These are phyloP conservation scores for Hirtodrosophila alboralis DNA, from an alignment of 2,888 invertebrate genomes.

Conservation along the genomic window DNA sequence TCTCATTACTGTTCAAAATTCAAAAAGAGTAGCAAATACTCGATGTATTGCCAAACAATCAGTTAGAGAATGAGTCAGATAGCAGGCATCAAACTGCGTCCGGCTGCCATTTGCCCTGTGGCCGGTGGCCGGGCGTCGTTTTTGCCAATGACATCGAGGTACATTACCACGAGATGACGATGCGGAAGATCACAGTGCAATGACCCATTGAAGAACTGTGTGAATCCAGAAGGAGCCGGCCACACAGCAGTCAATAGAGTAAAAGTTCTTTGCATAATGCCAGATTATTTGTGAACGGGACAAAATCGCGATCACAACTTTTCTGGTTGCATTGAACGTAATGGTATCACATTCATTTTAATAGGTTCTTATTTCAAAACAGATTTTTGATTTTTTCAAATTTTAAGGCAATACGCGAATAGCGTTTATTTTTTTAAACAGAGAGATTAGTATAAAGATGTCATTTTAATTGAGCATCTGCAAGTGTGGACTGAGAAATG, in stretches of 20 bases:
- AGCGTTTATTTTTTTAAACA: no score
- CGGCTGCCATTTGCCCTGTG: constrained; percentile 1
- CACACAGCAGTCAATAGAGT: constrained; percentile 47
- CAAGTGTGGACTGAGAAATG: no score
- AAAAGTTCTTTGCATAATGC: constrained; percentile 3
- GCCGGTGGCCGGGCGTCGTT: constrained; percentile 16
- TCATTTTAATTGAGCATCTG: no score
- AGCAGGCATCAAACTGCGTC: constrained; percentile 57
- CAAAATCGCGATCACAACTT: background rate
- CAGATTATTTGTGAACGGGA: constrained; percentile 1
- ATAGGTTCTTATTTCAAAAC: background rate
- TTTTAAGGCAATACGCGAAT: no score
- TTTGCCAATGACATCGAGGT: constrained; percentile 76
- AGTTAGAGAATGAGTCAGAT: constrained; percentile 75
- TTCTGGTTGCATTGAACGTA: constrained; percentile 5
- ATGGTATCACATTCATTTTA: constrained; percentile 8
- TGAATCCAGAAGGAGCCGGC: constrained; percentile 34
- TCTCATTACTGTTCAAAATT: constrained; percentile 69
- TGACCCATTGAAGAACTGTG: constrained; percentile 77
- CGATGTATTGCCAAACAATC: constrained; percentile 48
- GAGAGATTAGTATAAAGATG: no score
- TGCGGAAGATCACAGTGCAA: constrained; percentile 81
- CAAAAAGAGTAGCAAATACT: constrained; percentile 17
- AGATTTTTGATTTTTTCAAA: no score
- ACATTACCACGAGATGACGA: constrained; percentile 63